Conservation (phyloP, 2,113 vertebrate species). For the Melanostigma gelatinosum region DNA sequence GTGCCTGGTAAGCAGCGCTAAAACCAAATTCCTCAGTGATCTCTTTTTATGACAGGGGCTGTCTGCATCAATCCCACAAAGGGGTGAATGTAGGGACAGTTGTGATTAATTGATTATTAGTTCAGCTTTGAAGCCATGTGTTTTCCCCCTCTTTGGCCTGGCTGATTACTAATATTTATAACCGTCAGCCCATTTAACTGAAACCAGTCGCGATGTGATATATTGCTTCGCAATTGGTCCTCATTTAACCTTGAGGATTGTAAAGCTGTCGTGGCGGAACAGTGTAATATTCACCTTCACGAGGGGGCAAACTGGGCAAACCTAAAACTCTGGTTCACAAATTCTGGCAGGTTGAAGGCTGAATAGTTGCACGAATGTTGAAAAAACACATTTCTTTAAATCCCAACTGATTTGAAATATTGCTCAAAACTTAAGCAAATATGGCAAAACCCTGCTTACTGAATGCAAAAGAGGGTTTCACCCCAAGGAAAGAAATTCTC, state of each 20-base stretch:
- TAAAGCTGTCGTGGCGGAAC: conserved; percentile 78
- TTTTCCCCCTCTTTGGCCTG: conserved; percentile 52
- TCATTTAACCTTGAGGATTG: conserved; percentile 76
- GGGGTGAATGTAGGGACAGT: conserved; percentile 80
- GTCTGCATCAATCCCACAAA: conserved; percentile 63
- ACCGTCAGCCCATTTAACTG: conserved; percentile 81
- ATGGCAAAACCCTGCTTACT: background rate
- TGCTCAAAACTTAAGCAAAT: background rate
- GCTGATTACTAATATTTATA: conserved; percentile 86
- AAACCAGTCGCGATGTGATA: conserved; percentile 70
- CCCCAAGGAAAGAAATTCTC: too few relatives aligned
- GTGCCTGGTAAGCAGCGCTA: conserved; percentile 51
- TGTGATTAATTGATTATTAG: conserved; percentile 84
- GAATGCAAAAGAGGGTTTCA: background rate
- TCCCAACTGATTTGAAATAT: background rate
- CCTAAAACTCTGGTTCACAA: conserved; percentile 37
- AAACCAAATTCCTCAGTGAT: conserved; percentile 67
- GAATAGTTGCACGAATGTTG: background rate
- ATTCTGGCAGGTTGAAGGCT: conserved; percentile 8
- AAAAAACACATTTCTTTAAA: background rate
- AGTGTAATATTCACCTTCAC: conserved; percentile 73
- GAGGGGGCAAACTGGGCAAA: conserved; percentile 38
- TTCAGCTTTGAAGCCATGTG: conserved; percentile 80
- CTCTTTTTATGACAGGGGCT: conserved; percentile 69
- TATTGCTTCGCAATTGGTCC: conserved; percentile 79